Percentiles rank a stretch among this genome's conserved stretches.
These are phyloP conservation scores for Drosophila suzukii DNA, from an alignment of 1,140 invertebrate species.

Conservation along the genomic window DNA sequence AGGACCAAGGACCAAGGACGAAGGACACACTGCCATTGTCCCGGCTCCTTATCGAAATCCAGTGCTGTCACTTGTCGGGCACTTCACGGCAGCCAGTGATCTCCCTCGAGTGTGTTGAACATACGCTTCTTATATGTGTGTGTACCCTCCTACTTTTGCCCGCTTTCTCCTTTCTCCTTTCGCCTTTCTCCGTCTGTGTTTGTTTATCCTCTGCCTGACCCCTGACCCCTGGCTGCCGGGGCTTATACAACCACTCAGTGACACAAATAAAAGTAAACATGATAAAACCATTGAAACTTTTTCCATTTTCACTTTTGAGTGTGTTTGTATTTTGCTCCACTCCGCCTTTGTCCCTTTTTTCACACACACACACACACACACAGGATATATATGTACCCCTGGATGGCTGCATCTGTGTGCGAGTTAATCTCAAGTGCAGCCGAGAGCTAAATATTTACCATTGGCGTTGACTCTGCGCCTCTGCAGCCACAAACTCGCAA, in stretches of 20 bases:
- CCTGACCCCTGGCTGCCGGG: conserved; percentile 33
- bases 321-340: conserved; percentile 76
- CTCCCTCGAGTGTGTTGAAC: conserved; percentile 79
- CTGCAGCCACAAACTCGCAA: conserved; percentile 24
- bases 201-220: conserved; percentile 46
- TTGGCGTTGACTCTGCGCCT: conserved; percentile 51
- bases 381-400: not conserved
- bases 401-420: conserved; percentile 47
- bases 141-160: not conserved
- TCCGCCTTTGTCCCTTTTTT: conserved; percentile 47
- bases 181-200: conserved; percentile 4
- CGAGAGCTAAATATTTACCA: conserved; percentile 80
- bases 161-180: not conserved
- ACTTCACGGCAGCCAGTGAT: conserved; percentile 77
- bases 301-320: conserved; percentile 83
- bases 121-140: conserved; percentile 50
- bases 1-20: not conserved
- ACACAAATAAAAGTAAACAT: conserved; percentile 83
- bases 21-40: conserved; percentile 38
- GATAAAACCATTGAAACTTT: conserved; percentile 83
- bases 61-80: conserved; percentile 62
- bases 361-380: not conserved
- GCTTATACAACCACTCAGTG: conserved; percentile 82
- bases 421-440: conserved; percentile 80
- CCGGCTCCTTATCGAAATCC: conserved; percentile 55